These are phyloP conservation scores for Euleptes europaea DNA, from an alignment of 2,113 vertebrate genomes.

Conservation along the genomic window DNA sequence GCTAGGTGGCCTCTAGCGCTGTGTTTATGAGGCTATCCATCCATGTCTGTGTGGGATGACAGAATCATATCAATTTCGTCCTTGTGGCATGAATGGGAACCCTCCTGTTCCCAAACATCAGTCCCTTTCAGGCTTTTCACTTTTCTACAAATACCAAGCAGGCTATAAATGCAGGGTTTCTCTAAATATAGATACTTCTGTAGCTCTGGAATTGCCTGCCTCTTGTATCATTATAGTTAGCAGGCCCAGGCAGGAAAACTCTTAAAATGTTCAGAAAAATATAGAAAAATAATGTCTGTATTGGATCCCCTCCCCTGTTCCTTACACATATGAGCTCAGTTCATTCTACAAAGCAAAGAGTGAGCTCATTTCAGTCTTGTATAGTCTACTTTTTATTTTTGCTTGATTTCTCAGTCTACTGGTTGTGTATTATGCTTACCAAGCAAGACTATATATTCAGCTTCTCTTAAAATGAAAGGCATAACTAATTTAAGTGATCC, in stretches of 20 bases:
- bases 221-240: background rate
- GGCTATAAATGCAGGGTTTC: background rate
- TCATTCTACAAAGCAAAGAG: background rate
- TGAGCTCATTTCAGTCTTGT: background rate
- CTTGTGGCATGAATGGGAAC: slow-evolving; percentile 24
- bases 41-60: background rate
- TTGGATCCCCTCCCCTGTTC: background rate
- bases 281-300: background rate
- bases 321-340: background rate
- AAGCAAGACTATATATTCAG: background rate
- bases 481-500: background rate
- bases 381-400: background rate
- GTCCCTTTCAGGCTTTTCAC: slow-evolving; percentile 11
- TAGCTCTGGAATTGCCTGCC: background rate
- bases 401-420: background rate
- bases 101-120: background rate
- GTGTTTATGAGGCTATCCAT: slow-evolving; percentile 37
- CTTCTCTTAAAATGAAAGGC: background rate
- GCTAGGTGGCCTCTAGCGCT: slow-evolving; percentile 10
- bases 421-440: background rate
- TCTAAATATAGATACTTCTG: background rate
- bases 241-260: background rate
- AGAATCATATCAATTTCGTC: slow-evolving; percentile 37
- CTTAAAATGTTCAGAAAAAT: background rate
- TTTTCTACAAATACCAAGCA: background rate